Evolutionary conservation across 2,888 invertebrate species (phyloP).

Genomic region (Hypercompe scribonia): DNA sequence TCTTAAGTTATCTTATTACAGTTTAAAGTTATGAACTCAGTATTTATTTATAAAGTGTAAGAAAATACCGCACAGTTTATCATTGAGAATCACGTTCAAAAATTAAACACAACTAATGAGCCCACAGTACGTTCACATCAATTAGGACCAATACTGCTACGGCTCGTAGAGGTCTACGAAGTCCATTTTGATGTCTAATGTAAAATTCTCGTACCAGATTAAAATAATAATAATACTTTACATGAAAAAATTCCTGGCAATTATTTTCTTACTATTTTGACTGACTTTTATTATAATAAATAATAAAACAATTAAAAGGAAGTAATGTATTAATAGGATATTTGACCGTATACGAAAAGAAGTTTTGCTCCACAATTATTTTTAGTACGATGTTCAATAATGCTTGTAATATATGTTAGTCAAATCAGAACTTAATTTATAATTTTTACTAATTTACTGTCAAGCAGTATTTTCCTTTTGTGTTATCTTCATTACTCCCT

Average conservation of each 20-base stretch:
- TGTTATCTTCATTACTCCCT: neutral
- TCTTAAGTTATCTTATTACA: constrained; percentile 20
- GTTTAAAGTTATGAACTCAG: constrained; percentile 9
- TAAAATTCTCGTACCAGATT: neutral
- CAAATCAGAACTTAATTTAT: neutral
- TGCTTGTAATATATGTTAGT: neutral
- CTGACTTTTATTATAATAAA: no score
- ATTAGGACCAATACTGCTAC: neutral
- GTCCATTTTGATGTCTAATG: neutral
- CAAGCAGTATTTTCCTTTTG: neutral
- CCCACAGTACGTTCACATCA: neutral
- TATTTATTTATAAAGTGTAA: constrained; percentile 1
- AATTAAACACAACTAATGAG: neutral
- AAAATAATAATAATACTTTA: neutral
- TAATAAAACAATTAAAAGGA: neutral
- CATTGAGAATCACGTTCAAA: no score
- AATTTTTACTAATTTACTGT: neutral
- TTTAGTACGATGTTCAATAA: neutral
- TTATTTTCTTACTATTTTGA: no score
- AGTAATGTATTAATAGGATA: no score
- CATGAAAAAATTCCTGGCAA: neutral
- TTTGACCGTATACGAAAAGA: no score
- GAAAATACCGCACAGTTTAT: neutral
- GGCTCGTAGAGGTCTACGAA: constrained; percentile 17
- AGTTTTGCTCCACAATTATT: no score